Base-by-base conservation (phyloP, 2,888 invertebrate genomes). In the Napeogenes sylphis region DNA sequence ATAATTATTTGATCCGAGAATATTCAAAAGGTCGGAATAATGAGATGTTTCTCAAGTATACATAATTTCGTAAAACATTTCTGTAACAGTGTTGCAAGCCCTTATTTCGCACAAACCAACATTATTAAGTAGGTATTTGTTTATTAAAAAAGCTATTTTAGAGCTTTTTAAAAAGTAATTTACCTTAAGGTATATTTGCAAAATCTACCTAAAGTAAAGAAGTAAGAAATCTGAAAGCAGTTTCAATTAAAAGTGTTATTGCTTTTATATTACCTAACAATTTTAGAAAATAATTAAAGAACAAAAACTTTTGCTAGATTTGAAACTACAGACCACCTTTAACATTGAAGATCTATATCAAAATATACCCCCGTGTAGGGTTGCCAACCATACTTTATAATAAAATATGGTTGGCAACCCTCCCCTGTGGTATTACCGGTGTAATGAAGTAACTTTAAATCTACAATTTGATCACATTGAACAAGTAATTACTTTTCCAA, bases 21-120 rank as follows among this genome's bases (percentile, higher is more conserved):
- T 38, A 58, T 59, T 38, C 33, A 33, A 66, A 66, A 66, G 66
- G 63, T 66, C 58, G 56, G 12, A 33, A 46, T 62, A 58, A 62
- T 65, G 38, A 65, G n/a, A 14, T 58, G 51, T 63, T 65, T 55
- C 46, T 59, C 45, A 65, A 65, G 57, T 30, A 42, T 42, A 30
- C 35, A 30, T 21, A 51, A 51, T 51, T 21, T 51, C 30, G 30
- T 42, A 51, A 51, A 30, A 14, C 21, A 21, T 51, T 46, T 51
- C 51, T 51, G 21, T 51, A 51, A 14, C 51, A 51, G 51, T 30
- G 30, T 51, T 51, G 21, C 30, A 21, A 51, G 12, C 51, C 51
- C 30, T 51, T 51, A 51, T 51, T 12, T 51, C 51, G 8, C 30
- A 51, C 3, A 51, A 30, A 30, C 30, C 3, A 51, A 30, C 51